A percentile compares a stretch with the other conserved stretches of the same genome.
Evolutionary conservation across 2,888 invertebrate species (phyloP).

Genomic region (Scrobipalpa costella): DNA sequence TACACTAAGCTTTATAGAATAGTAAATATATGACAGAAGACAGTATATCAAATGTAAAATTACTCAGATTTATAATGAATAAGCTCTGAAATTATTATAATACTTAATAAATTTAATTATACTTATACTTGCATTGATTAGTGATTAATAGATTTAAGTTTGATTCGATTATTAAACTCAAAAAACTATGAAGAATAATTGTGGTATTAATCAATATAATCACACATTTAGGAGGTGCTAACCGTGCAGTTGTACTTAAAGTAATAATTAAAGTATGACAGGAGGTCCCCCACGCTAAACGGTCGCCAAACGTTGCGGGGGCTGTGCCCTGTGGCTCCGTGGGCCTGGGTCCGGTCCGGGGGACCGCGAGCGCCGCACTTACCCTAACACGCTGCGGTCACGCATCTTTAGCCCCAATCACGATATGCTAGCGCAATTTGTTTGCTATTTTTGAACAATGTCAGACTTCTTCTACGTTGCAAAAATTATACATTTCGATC

Average conservation of each 20-base stretch:
- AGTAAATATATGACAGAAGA: too few relatives aligned
- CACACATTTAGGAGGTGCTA: too few relatives aligned
- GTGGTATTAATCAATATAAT: too few relatives aligned
- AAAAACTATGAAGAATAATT: too few relatives aligned
- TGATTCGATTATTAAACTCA: too few relatives aligned
- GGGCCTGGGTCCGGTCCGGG: slow-evolving; percentile 25
- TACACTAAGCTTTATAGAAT: too few relatives aligned
- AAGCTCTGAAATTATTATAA: too few relatives aligned
- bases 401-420: slow-evolving; percentile 39
- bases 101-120: too few relatives aligned
- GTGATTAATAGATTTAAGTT: too few relatives aligned
- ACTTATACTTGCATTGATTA: too few relatives aligned
- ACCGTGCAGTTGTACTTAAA: background rate
- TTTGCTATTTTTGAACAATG: background rate
- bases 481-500: background rate
- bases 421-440: background rate
- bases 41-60: too few relatives aligned
- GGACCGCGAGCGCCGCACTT: slow-evolving; percentile 26
- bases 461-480: background rate
- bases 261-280: slow-evolving; percentile 70
- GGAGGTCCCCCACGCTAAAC: slow-evolving; percentile 50
- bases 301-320: slow-evolving; percentile 46
- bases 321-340: slow-evolving; percentile 34
- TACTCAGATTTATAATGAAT: too few relatives aligned
- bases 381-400: slow-evolving; percentile 53